Evolutionary conservation across 2,113 vertebrate species (phyloP).

Genomic region (Acanthisitta chloris): DNA sequence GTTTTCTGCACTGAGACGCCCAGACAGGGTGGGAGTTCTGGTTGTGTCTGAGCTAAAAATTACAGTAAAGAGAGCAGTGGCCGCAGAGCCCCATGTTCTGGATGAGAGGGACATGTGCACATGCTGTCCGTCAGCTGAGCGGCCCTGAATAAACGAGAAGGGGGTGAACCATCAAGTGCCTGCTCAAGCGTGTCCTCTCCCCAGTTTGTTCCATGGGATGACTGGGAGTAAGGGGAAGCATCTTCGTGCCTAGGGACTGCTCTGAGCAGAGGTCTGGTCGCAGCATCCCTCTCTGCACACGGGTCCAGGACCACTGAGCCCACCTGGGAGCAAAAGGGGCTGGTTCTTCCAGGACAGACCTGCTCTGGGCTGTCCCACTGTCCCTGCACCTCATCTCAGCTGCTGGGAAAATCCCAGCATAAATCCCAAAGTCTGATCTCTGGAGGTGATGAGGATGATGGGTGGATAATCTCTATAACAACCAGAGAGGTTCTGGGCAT

Average conservation of each 20-base stretch:
- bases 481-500: background rate
- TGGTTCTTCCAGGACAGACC: background rate
- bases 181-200: background rate
- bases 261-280: background rate
- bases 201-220: accelerated
- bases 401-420: background rate
- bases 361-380: accelerated
- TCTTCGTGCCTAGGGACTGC: accelerated
- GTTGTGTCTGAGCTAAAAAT: slow-evolving; percentile 73
- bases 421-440: background rate
- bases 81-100: slow-evolving; percentile 49
- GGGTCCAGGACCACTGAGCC: background rate
- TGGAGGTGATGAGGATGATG: background rate
- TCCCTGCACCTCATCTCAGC: background rate
- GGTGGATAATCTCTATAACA: accelerated
- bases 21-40: slow-evolving; percentile 74
- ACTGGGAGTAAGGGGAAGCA: background rate
- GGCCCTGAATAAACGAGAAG: background rate
- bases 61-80: slow-evolving; percentile 61
- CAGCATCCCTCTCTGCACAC: accelerated
- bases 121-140: background rate
- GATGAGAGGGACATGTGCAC: slow-evolving; percentile 21
- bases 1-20: slow-evolving; percentile 63
- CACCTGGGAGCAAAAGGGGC: too few species aligned
- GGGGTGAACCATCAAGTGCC: background rate